Conservation (phyloP, 1,140 invertebrate species). For the Mesaphorura yosii region DNA sequence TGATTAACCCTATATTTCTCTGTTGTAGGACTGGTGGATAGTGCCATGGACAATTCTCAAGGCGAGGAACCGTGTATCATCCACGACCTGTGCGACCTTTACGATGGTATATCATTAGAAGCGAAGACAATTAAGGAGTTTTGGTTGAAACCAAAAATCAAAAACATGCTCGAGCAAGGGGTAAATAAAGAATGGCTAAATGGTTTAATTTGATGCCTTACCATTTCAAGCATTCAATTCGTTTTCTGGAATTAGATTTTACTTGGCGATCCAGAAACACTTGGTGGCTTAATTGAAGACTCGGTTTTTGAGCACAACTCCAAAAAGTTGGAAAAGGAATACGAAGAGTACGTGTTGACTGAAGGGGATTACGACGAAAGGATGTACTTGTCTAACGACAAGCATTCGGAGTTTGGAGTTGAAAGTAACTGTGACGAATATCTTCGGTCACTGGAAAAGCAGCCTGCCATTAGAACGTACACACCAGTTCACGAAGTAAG, state of each 20-base stretch:
- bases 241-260: constrained; percentile 37
- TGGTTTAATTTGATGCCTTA: constrained; percentile 10
- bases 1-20: constrained; percentile 1
- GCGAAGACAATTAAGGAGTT: constrained; percentile 84
- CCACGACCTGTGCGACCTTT: constrained; percentile 64
- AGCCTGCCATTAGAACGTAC: constrained; percentile 15
- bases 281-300: constrained; percentile 56
- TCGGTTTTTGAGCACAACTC: constrained; percentile 64
- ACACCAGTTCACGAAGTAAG: constrained; percentile 43
- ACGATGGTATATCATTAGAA: constrained; percentile 67
- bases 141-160: constrained; percentile 66
- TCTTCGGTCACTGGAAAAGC: constrained; percentile 18
- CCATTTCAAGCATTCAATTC: constrained; percentile 5
- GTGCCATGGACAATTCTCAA: constrained; percentile 18
- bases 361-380: constrained; percentile 93
- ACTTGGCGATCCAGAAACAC: constrained; percentile 49
- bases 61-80: constrained; percentile 67
- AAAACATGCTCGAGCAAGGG: constrained; percentile 64
- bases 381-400: constrained; percentile 54
- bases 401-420: constrained; percentile 27
- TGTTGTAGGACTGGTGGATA: constrained; percentile 21
- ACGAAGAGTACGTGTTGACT: constrained; percentile 82
- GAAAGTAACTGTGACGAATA: constrained; percentile 18
- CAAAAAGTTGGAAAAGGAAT: constrained; percentile 72
- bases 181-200: constrained; percentile 37